Evolutionary conservation across 2,113 vertebrate genomes (phyloP).

Genomic region (Pogonocichla stellata): DNA sequence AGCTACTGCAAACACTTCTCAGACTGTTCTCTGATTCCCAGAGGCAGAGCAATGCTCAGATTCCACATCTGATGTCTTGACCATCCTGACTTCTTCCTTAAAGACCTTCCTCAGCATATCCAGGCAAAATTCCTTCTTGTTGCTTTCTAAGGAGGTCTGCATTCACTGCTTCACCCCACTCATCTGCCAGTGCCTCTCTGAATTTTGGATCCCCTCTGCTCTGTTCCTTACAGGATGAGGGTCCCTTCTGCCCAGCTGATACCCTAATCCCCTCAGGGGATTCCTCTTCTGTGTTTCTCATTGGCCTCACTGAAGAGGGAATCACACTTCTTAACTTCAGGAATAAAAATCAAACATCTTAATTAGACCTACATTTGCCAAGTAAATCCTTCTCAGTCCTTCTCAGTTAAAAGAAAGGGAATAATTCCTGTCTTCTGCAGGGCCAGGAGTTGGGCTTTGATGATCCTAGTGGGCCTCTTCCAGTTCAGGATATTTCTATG

Average conservation of each 20-base stretch:
- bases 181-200: not conserved
- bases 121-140: not conserved
- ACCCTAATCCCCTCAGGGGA: not conserved
- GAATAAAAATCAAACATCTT: not conserved
- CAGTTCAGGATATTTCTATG: not conserved
- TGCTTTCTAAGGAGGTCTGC: not conserved
- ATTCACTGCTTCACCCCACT: not conserved
- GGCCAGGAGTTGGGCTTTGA: not conserved
- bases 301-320: not conserved
- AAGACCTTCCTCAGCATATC: not conserved
- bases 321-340: not conserved
- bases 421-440: not conserved
- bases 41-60: not conserved
- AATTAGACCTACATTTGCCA: not conserved
- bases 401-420: not conserved
- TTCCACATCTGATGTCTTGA: not conserved
- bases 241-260: not conserved
- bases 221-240: not conserved
- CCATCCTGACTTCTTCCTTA: not conserved
- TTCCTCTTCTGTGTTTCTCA: not conserved
- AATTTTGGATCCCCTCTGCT: not conserved
- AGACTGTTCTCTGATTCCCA: not conserved
- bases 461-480: not conserved
- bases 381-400: not conserved
- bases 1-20: not conserved